Evolutionary conservation across 2,888 invertebrate species (phyloP).

Genomic region (Hermaeophaga mercurialis): DNA sequence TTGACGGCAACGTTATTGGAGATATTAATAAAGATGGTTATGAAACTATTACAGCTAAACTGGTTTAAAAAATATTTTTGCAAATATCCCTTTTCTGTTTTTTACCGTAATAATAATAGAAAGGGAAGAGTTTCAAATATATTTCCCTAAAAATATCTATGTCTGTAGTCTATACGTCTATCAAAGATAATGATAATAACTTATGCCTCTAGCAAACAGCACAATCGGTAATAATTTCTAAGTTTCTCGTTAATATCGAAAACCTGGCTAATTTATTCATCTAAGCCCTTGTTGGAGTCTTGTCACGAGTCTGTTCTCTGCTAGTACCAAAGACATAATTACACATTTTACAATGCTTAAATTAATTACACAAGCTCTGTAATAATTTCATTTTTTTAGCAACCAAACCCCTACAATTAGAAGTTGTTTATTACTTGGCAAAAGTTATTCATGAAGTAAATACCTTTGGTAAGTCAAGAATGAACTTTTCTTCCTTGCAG

Average conservation of each 20-base stretch:
- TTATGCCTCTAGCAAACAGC: constrained; percentile 4
- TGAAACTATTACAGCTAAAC: too few relatives aligned
- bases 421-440: constrained; percentile 12
- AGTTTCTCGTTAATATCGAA: constrained; percentile 14
- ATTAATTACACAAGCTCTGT: constrained; percentile 11
- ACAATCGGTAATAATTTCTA: constrained; percentile 16
- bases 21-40: too few relatives aligned
- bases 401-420: constrained; percentile 16
- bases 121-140: too few relatives aligned
- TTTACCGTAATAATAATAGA: too few relatives aligned
- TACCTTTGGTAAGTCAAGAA: background rate
- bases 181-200: too few relatives aligned
- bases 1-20: too few relatives aligned
- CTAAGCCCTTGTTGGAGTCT: constrained; percentile 2
- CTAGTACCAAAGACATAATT: constrained; percentile 18
- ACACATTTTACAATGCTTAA: constrained; percentile 9
- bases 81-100: too few relatives aligned
- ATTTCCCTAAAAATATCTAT: too few relatives aligned
- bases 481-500: background rate
- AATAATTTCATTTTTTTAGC: constrained; percentile 15
- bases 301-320: constrained; percentile 13
- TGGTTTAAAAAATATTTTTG: too few relatives aligned
- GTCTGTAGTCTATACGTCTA: too few relatives aligned
- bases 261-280: constrained; percentile 14
- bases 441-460: constrained; percentile 10